Conservation (phyloP, 2,888 invertebrate genomes). For the Hydraecia micacea region DNA sequence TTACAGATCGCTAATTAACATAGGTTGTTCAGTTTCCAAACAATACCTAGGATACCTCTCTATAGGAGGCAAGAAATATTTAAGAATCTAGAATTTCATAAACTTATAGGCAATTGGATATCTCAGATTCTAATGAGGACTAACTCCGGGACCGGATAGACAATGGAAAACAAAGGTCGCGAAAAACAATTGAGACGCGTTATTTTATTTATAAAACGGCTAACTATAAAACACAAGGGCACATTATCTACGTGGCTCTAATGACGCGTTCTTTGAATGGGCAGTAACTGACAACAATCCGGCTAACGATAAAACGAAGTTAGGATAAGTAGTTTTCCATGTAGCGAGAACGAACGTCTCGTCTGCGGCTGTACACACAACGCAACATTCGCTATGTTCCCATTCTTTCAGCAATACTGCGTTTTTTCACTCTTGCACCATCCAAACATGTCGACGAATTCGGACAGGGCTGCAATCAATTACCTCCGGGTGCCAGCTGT, state of each 20-base stretch:
- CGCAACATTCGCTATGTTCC: conserved; percentile 61
- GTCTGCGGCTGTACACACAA: conserved; percentile 74
- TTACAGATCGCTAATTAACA: conserved; percentile 17
- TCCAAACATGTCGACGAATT: conserved; percentile 64
- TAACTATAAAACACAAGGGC: conserved; percentile 41
- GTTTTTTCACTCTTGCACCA: conserved; percentile 73
- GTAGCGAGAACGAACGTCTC: conserved; percentile 77
- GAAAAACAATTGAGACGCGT: conserved; percentile 38
- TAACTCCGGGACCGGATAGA: conserved; percentile 15
- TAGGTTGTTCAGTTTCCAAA: background rate
- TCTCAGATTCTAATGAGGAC: conserved; percentile 23
- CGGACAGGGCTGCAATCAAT: conserved; percentile 76
- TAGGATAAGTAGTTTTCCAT: conserved; percentile 89
- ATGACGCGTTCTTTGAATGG: conserved; percentile 78
- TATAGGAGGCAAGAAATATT: conserved; percentile 7
- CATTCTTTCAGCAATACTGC: conserved; percentile 70
- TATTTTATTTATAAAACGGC: conserved; percentile 34
- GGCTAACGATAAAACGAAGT: conserved; percentile 86
- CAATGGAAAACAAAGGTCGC: conserved; percentile 15
- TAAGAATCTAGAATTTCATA: conserved; percentile 3
- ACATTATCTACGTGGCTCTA: conserved; percentile 74
- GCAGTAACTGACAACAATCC: conserved; percentile 83
- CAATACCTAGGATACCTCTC: background rate
- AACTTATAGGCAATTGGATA: conserved; percentile 10
- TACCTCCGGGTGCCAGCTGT: no score